Base-by-base conservation (phyloP, 2,888 invertebrate species). In the Tinea trinotella region DNA sequence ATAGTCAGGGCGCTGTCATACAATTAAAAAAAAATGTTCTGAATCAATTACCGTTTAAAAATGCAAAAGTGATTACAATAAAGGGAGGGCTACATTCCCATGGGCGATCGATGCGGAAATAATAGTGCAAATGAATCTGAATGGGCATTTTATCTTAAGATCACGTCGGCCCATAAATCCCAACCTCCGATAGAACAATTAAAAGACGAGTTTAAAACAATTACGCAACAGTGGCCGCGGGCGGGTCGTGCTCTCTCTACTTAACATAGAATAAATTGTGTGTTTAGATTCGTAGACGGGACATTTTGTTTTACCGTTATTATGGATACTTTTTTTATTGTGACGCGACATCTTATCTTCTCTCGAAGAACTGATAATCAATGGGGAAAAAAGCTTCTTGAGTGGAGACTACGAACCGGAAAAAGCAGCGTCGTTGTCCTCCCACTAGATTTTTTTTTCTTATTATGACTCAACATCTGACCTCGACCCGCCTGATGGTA, bases 201-300 rank as follows among this genome's bases (percentile, higher is more conserved):
- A 85, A 85, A 85, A 84, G 81, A 76, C 76, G 79, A 80, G 77
- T 75, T 82, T 83, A 80, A 85, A 85, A 85, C 85, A 84, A 85
- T 85, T 85, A 85, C 81, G 80, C 79, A 79, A 75, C 69, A 63
- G 72, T 72, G 69, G 80, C 82, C 84, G 60, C 63, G 61, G 82
- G 83, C 74, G 62, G 61, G 64, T 79, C 80, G 80, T 77, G 82
- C 50, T 50, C 50, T n/a, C n/a, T 50, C 50, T 46, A 24, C 24
- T 7, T 5, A 22, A 12, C 50, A 50, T 12, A 50, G 50, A 50
- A 12, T 24, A 50, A 30, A 30, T 30, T 10, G 2, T n/a, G 30
- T 30, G n/a, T n/a, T n/a, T n/a, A n/a, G n/a, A n/a, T n/a, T n/a
- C n/a, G n/a, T n/a, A n/a, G n/a, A n/a, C n/a, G n/a, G n/a, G n/a